Conservation (phyloP, 1,140 invertebrate species). For the Trichogramma pretiosum region DNA sequence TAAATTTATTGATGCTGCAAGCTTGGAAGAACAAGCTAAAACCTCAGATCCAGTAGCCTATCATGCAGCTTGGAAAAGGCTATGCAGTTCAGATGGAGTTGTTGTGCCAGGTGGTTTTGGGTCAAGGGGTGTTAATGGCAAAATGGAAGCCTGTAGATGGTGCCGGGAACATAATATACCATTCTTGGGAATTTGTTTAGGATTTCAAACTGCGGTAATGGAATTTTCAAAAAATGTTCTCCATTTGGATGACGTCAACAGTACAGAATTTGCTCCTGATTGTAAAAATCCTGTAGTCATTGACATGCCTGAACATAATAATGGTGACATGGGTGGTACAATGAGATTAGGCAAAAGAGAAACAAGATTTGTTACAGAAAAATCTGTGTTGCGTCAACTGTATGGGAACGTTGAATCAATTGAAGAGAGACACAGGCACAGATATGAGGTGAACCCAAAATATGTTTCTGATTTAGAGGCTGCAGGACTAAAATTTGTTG, state of each 20-base stretch:
- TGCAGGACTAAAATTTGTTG: conserved; percentile 82
- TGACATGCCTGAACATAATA: conserved; percentile 98
- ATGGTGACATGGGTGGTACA: conserved; percentile 88
- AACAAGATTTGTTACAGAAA: conserved; percentile 63
- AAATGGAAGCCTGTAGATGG: conserved; percentile 89
- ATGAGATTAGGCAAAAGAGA: conserved; percentile 92
- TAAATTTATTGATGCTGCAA: conserved; percentile 78
- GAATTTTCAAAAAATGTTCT: conserved; percentile 92
- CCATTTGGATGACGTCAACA: conserved; percentile 68
- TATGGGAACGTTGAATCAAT: conserved; percentile 77
- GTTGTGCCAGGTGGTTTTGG: conserved; percentile 98
- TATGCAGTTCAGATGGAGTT: conserved; percentile 86
- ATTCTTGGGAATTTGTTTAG: conserved; percentile 92
- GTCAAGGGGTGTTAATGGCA: conserved; percentile 89
- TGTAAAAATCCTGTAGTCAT: conserved; percentile 78
- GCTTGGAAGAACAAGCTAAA: conserved; percentile 71
- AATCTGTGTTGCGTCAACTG: conserved; percentile 62
- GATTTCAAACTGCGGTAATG: conserved; percentile 93
- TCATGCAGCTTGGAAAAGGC: conserved; percentile 86
- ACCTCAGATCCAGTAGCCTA: conserved; percentile 71
- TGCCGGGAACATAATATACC: conserved; percentile 84
- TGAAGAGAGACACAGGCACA: conserved; percentile 94
- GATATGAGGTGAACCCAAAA: conserved; percentile 90
- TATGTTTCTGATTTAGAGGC: conserved; percentile 72
- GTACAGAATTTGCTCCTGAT: conserved; percentile 73